phyloP scores from a whole-genome alignment of 2,888 invertebrate genomes.

The Hirtodrosophila alboralis region DNA sequence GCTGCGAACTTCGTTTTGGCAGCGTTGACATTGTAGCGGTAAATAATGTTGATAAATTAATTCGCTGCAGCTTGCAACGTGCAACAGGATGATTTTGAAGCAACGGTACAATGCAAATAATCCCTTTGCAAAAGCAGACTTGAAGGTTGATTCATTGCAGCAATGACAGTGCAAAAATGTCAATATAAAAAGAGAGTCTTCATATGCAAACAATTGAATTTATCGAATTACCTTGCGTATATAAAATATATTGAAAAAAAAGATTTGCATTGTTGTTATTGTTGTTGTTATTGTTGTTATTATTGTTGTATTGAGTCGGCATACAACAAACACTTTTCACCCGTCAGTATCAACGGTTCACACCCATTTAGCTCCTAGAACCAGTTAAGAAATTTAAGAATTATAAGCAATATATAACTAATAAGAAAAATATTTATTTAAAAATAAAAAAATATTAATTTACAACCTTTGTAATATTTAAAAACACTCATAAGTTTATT shows the following conservation, averaged over 20 bases:
- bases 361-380: constrained; percentile 22
- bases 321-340: constrained; percentile 39
- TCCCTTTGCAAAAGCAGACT: constrained; percentile 10
- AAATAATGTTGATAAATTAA: constrained; percentile 76
- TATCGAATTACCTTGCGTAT: constrained; percentile 26
- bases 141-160: constrained; percentile 37
- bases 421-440: too few relatives aligned
- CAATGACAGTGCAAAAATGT: constrained; percentile 33
- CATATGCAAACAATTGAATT: constrained; percentile 39
- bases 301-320: constrained; percentile 26
- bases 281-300: too few relatives aligned
- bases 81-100: constrained; percentile 16
- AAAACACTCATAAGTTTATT: too few relatives aligned
- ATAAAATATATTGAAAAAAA: not conserved
- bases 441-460: too few relatives aligned
- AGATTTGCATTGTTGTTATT: constrained; percentile 17
- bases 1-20: constrained; percentile 44
- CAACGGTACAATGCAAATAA: too few relatives aligned
- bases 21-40: constrained; percentile 72
- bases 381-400: constrained; percentile 22
- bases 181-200: constrained; percentile 20
- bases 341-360: constrained; percentile 23
- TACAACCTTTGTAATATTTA: too few relatives aligned
- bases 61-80: constrained; percentile 55
- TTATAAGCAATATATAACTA: not conserved